These are phyloP conservation scores for Sminthurides bifidus DNA, from an alignment of 1,140 invertebrate genomes.

Conservation along the genomic window DNA sequence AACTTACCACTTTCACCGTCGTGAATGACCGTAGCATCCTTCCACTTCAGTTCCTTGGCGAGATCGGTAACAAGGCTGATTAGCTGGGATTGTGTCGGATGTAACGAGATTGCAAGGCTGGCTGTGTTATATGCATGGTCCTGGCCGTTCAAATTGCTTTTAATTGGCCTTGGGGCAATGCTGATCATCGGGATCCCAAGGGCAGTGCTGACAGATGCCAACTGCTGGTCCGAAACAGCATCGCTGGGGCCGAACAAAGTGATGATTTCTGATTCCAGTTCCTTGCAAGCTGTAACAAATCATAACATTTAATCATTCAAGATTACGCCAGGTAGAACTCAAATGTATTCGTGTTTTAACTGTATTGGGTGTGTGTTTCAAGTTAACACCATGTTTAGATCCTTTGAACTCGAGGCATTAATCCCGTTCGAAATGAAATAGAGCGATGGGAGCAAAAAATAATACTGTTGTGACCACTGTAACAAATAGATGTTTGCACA, in stretches of 20 bases:
- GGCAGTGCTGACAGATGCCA: slow-evolving; percentile 24
- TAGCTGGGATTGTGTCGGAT: slow-evolving; percentile 26
- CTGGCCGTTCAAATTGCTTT: background rate
- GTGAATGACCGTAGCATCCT: slow-evolving; percentile 30
- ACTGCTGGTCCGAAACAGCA: slow-evolving; percentile 16
- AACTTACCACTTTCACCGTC: slow-evolving; percentile 27
- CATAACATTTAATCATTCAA: background rate
- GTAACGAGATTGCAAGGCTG: slow-evolving; percentile 23
- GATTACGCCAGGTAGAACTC: no score
- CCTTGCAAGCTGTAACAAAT: slow-evolving; percentile 24
- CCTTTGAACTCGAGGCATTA: no score
- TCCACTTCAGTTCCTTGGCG: slow-evolving; percentile 26
- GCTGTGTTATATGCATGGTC: background rate
- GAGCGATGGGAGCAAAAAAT: no score
- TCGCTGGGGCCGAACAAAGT: slow-evolving; percentile 30
- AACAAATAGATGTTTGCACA: no score
- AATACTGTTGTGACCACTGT: no score
- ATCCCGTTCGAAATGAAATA: no score
- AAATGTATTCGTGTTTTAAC: no score
- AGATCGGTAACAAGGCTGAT: slow-evolving; percentile 26
- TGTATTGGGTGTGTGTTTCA: no score
- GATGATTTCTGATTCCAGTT: slow-evolving; percentile 24
- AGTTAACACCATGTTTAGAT: no score
- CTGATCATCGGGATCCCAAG: slow-evolving; percentile 28
- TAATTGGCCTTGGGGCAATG: slow-evolving; percentile 20